Conservation (phyloP, 2,797 vertebrate genomes). For the Propithecus deckenii region DNA sequence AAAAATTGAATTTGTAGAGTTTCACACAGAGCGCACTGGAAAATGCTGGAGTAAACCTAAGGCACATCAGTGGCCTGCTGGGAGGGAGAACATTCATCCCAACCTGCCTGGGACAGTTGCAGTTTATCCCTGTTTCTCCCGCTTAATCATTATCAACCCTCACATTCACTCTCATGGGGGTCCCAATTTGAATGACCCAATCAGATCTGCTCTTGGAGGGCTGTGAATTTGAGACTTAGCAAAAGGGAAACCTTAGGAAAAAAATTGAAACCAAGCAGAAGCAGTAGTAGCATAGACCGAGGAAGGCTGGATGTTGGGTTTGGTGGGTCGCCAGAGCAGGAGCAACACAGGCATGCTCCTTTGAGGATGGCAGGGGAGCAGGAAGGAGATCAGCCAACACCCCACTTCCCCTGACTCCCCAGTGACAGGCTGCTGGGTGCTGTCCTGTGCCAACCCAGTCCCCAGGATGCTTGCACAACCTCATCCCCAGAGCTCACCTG, state of each 20-base stretch:
- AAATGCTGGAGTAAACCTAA: background rate
- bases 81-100: background rate
- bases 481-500: background rate
- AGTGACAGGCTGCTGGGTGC: background rate
- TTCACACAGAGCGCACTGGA: background rate
- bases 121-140: background rate
- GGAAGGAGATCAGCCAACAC: no score
- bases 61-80: background rate
- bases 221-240: background rate
- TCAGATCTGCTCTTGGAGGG: background rate
- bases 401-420: background rate
- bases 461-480: no score
- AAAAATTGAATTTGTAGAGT: background rate
- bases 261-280: background rate
- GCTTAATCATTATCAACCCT: background rate
- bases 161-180: background rate
- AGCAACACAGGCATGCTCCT: accelerated
- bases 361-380: background rate
- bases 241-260: background rate
- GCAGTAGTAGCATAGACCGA: background rate
- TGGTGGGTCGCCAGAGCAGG: background rate
- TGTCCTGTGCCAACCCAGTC: background rate
- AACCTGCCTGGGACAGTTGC: background rate
- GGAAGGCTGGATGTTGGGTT: background rate
- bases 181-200: background rate